Evolutionary conservation across 2,888 invertebrate genomes (phyloP).

Genomic region (Heteromyza rotundicornis): DNA sequence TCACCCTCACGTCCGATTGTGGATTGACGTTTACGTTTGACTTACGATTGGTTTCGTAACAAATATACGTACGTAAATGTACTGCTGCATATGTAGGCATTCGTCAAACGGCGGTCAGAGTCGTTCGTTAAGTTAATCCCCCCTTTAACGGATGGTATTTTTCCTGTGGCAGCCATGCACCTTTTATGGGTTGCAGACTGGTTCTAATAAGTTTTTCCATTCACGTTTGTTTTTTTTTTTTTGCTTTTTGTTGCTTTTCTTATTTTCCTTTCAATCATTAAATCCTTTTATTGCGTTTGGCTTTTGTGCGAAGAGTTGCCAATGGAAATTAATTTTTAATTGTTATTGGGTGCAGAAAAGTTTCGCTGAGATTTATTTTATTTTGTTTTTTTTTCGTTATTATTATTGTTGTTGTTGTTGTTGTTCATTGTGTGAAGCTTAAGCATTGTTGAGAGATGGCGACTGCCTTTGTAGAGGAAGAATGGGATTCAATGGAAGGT

Average conservation of each 20-base stretch:
- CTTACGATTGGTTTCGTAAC: not conserved
- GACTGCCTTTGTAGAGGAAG: no score
- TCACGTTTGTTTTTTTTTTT: constrained; percentile 9
- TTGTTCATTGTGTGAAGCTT: constrained; percentile 4
- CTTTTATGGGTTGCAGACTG: not conserved
- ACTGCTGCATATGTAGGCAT: not conserved
- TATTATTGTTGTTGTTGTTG: constrained; percentile 6
- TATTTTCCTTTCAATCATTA: constrained; percentile 2
- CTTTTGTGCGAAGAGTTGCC: not conserved
- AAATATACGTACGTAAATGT: no score
- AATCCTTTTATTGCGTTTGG: constrained; percentile 15
- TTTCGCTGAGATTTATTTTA: constrained; percentile 4
- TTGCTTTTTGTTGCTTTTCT: constrained; percentile 3
- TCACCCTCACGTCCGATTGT: not conserved
- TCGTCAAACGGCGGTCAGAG: constrained; percentile 3
- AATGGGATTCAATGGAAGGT: no score
- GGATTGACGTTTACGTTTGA: constrained; percentile 3
- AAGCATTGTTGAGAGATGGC: no score
- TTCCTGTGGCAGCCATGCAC: not conserved
- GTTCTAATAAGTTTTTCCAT: constrained; percentile 11
- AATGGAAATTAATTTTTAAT: not conserved
- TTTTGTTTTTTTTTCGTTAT: not conserved
- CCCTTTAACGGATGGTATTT: not conserved
- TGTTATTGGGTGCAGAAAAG: not conserved
- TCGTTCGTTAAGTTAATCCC: constrained; percentile 16